Evolutionary conservation across 2,888 invertebrate species (phyloP).

Genomic region (Deilephila elpenor): DNA sequence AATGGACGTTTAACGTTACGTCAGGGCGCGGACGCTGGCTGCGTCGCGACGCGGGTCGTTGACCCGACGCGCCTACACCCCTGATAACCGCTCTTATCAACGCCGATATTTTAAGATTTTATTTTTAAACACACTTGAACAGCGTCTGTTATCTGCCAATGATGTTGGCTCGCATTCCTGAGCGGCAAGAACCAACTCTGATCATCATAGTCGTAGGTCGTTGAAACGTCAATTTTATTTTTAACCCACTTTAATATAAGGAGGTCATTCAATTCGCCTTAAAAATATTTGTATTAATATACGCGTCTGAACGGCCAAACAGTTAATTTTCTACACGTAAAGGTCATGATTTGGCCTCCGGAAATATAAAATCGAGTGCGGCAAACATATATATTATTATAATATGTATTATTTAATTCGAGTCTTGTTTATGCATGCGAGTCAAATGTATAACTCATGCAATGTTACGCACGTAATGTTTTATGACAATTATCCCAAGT

Average conservation of each 20-base stretch:
- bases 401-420: no score
- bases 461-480: no score
- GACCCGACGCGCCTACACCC: slow-evolving; percentile 27
- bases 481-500: no score
- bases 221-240: not conserved
- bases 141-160: not conserved
- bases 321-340: no score
- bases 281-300: no score
- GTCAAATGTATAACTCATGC: no score
- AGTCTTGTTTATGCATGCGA: no score
- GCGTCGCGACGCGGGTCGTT: slow-evolving; percentile 50
- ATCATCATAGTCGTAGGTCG: not conserved
- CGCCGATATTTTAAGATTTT: slow-evolving; percentile 13
- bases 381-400: no score
- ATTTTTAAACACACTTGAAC: slow-evolving; percentile 17
- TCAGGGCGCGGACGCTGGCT: slow-evolving; percentile 5
- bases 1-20: not conserved
- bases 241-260: not conserved
- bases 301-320: no score
- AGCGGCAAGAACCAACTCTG: not conserved
- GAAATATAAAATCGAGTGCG: no score
- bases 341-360: no score
- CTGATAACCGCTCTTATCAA: slow-evolving; percentile 16
- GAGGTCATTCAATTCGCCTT: no score
- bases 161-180: not conserved